These are phyloP conservation scores for Scaptomyza cyrtandrae DNA, from an alignment of 2,888 invertebrate species.

Conservation along the genomic window DNA sequence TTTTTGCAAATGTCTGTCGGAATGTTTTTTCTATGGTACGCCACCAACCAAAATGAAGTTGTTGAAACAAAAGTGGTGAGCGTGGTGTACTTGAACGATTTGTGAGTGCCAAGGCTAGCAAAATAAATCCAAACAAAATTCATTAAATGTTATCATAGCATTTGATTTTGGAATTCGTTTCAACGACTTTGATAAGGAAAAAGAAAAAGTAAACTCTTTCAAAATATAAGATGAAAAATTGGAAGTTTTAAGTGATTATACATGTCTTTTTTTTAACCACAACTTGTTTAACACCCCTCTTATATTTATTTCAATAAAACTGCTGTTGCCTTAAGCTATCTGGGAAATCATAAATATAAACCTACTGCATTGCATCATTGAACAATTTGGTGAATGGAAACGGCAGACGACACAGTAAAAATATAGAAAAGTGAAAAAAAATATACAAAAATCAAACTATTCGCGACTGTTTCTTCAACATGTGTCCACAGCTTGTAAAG, in stretches of 20 bases:
- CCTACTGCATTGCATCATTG: conserved; percentile 73
- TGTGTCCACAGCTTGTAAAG: conserved; percentile 34
- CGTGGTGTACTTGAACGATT: conserved; percentile 16
- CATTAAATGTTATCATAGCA: background rate
- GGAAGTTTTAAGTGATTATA: no score
- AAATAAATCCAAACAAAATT: background rate
- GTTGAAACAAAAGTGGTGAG: conserved; percentile 9
- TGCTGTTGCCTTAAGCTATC: conserved; percentile 46
- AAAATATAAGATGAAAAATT: no score
- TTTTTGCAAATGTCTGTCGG: conserved; percentile 27
- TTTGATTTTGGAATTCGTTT: background rate
- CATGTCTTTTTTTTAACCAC: no score
- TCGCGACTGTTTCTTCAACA: conserved; percentile 28
- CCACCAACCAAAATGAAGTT: conserved; percentile 19
- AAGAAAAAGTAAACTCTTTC: background rate
- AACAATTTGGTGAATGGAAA: conserved; percentile 60
- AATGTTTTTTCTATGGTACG: conserved; percentile 10
- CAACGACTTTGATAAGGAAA: no score
- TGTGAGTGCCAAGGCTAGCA: background rate
- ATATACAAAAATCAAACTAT: conserved; percentile 38
- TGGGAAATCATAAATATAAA: conserved; percentile 68
- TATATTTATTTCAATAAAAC: conserved; percentile 7
- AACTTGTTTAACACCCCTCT: conserved; percentile 17
- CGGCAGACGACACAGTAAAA: conserved; percentile 18
- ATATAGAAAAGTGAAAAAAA: conserved; percentile 6